A percentile compares a stretch with the other conserved stretches of the same genome.
These are phyloP conservation scores for Holothuria glaberrima DNA, from an alignment of 35 echinoderm and acorn worm species.

Conservation along the genomic window DNA sequence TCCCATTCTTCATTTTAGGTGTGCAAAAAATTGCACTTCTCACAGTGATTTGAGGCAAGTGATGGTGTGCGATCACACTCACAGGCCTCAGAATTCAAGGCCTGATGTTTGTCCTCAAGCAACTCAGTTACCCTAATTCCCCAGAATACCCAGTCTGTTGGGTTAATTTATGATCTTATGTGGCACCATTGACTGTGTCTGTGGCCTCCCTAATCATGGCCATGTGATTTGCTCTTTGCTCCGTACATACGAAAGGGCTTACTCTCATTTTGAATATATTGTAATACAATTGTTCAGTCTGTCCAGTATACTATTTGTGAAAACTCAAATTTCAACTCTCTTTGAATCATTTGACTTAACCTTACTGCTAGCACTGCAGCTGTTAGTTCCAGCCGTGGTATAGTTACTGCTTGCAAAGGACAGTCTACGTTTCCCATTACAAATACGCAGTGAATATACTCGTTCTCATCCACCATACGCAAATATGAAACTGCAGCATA, in stretches of 20 bases:
- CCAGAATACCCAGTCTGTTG: no score
- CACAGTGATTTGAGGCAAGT: no score
- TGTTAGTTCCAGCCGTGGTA: conserved; percentile 67
- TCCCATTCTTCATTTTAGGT: no score
- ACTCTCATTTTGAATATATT: conserved; percentile 43
- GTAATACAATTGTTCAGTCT: conserved; percentile 47
- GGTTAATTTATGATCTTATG: not conserved
- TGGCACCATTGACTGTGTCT: conserved; percentile 3
- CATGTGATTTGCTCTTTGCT: conserved; percentile 8
- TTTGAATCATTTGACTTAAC: conserved; percentile 36
- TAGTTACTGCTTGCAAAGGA: conserved; percentile 56
- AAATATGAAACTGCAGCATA: conserved; percentile 27
- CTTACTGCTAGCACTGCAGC: conserved; percentile 49
- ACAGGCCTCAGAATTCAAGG: no score
- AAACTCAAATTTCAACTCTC: conserved; percentile 34
- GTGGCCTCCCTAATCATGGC: conserved; percentile 13
- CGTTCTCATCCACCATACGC: not conserved
- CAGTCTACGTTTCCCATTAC: conserved; percentile 56
- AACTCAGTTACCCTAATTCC: no score
- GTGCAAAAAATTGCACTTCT: no score
- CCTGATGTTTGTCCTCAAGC: not conserved
- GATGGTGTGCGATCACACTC: no score
- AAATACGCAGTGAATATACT: conserved; percentile 48
- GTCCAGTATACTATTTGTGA: conserved; percentile 43
- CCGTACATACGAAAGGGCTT: conserved; percentile 54